Evolutionary conservation across 2,113 vertebrate genomes (phyloP).

Genomic region (Nestor notabilis): DNA sequence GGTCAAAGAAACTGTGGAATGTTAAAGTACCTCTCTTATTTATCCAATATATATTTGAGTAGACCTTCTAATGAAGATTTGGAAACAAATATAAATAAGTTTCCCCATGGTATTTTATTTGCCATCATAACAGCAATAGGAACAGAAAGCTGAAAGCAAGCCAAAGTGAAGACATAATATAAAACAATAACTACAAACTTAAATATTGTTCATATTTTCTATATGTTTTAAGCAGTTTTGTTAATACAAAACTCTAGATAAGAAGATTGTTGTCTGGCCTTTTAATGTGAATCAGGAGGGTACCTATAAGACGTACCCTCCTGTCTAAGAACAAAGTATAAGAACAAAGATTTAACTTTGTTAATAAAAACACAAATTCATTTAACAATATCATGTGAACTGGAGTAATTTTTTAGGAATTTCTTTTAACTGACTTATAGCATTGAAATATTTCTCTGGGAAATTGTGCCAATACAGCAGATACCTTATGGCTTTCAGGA

Average conservation of each 20-base stretch:
- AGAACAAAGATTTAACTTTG: not conserved
- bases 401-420: not conserved
- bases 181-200: not conserved
- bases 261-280: not conserved
- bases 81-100: not conserved
- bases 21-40: not conserved
- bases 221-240: not conserved
- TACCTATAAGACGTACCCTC: not conserved
- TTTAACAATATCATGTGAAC: rapidly evolving
- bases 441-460: not conserved
- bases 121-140: not conserved
- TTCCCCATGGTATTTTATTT: not conserved
- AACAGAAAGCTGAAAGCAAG: not conserved
- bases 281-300: not conserved
- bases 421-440: not conserved
- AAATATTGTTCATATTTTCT: not conserved
- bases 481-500: not conserved
- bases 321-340: not conserved
- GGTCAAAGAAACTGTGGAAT: not conserved
- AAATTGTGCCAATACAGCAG: not conserved
- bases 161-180: not conserved
- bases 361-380: not conserved
- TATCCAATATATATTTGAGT: not conserved
- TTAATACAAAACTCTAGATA: not conserved
- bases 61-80: not conserved